Conservation (phyloP, 37 sponge, comb jelly and placozoan genomes). For the Axinella damicornis region DNA sequence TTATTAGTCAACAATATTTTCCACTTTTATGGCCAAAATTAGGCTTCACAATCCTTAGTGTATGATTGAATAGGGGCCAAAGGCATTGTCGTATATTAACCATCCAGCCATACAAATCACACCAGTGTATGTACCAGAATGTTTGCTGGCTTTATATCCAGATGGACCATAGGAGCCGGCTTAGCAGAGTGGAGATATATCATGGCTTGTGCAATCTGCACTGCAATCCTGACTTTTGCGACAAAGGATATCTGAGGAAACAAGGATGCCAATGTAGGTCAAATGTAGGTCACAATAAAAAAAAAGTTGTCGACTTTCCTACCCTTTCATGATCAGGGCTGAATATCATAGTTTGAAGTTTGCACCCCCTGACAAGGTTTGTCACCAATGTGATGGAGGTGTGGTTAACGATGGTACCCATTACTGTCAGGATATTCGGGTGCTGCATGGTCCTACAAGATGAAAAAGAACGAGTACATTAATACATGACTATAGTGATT, state of each 20-base stretch:
- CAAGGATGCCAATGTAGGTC: no score
- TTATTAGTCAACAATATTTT: no score
- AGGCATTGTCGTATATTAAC: no score
- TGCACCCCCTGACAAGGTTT: background rate
- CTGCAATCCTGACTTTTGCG: background rate
- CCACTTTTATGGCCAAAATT: no score
- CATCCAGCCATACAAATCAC: no score
- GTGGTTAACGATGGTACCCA: background rate
- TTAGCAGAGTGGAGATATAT: background rate
- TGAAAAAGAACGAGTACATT: background rate
- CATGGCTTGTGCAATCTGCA: background rate
- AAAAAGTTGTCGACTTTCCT: no score
- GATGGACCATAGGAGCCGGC: constrained; percentile 3
- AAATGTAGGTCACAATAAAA: no score
- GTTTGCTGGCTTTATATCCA: constrained; percentile 24
- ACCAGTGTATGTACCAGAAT: constrained; percentile 1
- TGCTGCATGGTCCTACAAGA: background rate
- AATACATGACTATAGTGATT: no score
- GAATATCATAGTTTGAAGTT: background rate
- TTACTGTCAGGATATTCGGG: background rate
- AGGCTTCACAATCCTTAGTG: no score
- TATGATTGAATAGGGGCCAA: no score
- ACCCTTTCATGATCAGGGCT: background rate
- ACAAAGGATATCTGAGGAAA: no score
- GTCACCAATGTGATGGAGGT: background rate